Conservation (phyloP, 2,113 vertebrate genomes). For the Passer montanus region DNA sequence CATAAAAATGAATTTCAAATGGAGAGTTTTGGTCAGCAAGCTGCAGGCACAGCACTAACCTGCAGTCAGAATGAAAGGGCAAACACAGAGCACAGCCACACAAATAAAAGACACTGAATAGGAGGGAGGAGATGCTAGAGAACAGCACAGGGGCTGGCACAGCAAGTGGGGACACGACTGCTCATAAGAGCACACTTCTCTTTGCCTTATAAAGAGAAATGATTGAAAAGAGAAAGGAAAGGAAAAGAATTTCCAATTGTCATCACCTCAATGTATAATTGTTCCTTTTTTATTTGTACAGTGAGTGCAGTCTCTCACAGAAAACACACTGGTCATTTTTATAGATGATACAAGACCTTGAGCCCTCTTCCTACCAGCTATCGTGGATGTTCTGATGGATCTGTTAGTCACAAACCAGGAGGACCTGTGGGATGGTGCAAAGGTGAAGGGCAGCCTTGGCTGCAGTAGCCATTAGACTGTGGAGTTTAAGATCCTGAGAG, state of each 20-base stretch:
- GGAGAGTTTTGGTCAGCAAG: background rate
- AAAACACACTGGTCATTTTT: background rate
- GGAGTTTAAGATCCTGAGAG: background rate
- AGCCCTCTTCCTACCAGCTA: background rate
- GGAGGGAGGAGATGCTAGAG: background rate
- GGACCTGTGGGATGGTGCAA: background rate
- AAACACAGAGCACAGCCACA: background rate
- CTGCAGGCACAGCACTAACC: background rate
- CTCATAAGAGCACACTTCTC: background rate
- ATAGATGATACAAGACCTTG: background rate
- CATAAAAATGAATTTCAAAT: background rate
- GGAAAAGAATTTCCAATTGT: background rate
- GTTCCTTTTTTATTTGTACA: background rate
- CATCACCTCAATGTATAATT: rapidly evolving
- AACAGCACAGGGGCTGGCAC: background rate
- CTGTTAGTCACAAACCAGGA: background rate
- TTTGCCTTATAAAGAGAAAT: background rate
- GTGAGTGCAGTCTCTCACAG: background rate
- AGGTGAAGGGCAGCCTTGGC: background rate
- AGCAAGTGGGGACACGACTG: rapidly evolving
- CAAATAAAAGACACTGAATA: background rate
- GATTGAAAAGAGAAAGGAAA: background rate
- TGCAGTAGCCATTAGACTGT: background rate
- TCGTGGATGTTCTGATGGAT: background rate
- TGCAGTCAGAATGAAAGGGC: background rate